Percentiles rank a stretch among this genome's conserved stretches.
phyloP scores from a whole-genome alignment of 2,888 invertebrate species.

The Hydraecia micacea region DNA sequence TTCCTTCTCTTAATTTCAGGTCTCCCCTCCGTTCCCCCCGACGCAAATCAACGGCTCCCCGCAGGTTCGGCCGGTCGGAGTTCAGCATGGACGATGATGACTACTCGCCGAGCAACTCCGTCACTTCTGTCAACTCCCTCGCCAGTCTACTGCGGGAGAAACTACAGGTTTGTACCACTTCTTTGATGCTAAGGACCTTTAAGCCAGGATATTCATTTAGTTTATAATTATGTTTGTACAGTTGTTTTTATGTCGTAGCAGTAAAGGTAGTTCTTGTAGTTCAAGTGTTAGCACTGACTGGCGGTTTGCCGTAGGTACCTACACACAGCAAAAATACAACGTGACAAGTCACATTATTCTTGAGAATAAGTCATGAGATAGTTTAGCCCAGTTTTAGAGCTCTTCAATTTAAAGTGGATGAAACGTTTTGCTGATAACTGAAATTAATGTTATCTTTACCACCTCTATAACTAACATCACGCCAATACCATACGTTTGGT shows the following conservation, averaged over 20 bases:
- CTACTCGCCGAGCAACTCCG: conserved; percentile 94
- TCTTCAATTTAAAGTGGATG: background rate
- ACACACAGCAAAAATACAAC: background rate
- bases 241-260: background rate
- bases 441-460: background rate
- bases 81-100: conserved; percentile 91
- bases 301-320: too few relatives aligned
- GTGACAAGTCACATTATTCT: background rate
- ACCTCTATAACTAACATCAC: too few relatives aligned
- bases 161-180: conserved; percentile 91
- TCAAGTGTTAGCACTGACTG: too few relatives aligned
- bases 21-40: conserved; percentile 92
- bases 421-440: background rate
- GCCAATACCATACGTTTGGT: background rate
- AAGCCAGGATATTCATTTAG: background rate
- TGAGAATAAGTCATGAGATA: background rate
- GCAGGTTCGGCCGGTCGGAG: conserved; percentile 87
- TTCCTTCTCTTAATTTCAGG: conserved; percentile 81
- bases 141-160: conserved; percentile 96
- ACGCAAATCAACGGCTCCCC: conserved; percentile 90
- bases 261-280: background rate
- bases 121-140: conserved; percentile 96
- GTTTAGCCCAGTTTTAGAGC: background rate
- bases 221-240: background rate
- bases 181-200: too few relatives aligned